A percentile compares a stretch with the other conserved stretches of the same genome.
phyloP scores from a whole-genome alignment of 1,140 invertebrate genomes.

The Matsumurasca onukii region DNA sequence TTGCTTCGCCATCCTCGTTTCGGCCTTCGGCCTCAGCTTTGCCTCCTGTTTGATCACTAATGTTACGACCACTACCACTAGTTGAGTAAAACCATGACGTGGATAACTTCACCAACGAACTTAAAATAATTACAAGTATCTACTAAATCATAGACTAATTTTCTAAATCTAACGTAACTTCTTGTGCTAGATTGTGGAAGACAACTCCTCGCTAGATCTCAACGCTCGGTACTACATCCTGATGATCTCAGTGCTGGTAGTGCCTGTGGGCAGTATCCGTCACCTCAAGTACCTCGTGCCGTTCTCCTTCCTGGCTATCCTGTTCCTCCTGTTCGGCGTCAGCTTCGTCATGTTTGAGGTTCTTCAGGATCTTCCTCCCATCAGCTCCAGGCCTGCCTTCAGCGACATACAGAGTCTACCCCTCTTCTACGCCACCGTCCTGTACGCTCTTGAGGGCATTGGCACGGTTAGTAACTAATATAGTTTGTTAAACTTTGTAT shows the following conservation, averaged over 20 bases:
- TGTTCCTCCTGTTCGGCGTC: conserved; percentile 65
- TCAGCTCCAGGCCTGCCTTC: conserved; percentile 56
- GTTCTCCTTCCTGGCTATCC: conserved; percentile 77
- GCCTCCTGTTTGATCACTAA: too few species aligned
- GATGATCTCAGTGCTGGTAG: conserved; percentile 53
- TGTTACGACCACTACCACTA: too few species aligned
- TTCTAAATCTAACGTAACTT: too few species aligned
- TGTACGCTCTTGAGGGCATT: conserved; percentile 88
- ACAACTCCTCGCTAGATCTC: background rate
- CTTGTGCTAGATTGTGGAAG: background rate
- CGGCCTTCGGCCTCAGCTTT: too few species aligned
- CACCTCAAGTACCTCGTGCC: conserved; percentile 78
- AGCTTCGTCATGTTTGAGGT: conserved; percentile 69
- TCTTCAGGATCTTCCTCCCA: conserved; percentile 57
- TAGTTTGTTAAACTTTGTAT: background rate
- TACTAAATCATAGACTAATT: too few species aligned
- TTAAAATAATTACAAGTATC: too few species aligned
- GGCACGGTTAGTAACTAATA: conserved; percentile 64
- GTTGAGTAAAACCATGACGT: too few species aligned
- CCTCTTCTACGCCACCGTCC: conserved; percentile 80
- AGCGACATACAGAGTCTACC: conserved; percentile 58
- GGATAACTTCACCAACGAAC: too few species aligned
- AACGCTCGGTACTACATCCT: conserved; percentile 2
- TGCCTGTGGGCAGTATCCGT: conserved; percentile 65
- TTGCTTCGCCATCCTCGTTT: too few species aligned